Evolutionary conservation across 2,888 invertebrate species (phyloP).

Genomic region (Heteromyza rotundicornis): DNA sequence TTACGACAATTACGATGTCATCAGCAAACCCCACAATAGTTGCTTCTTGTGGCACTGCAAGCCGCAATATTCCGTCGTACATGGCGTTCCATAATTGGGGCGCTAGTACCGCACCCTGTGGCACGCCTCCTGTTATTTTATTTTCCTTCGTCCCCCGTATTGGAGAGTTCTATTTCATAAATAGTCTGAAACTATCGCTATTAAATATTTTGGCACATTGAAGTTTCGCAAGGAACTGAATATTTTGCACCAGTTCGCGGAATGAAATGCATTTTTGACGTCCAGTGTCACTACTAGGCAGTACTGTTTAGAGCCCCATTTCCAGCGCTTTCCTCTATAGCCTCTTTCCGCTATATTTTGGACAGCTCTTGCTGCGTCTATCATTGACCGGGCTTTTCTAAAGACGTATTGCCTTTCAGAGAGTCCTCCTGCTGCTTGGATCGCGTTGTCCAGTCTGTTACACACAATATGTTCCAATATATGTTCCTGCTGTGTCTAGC

Average conservation of each 20-base stretch:
- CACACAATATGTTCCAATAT: neutral
- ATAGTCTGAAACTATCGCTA: neutral
- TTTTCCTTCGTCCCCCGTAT: neutral
- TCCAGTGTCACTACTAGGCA: neutral
- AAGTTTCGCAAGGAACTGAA: no score
- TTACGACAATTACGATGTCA: no score
- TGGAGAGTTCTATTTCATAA: neutral
- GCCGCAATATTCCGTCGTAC: no score
- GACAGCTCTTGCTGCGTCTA: neutral
- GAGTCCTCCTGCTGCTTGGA: neutral
- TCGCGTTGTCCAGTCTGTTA: neutral
- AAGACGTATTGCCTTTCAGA: neutral
- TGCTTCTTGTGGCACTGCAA: no score
- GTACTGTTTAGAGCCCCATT: neutral
- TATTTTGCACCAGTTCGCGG: neutral
- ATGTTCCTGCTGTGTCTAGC: no score
- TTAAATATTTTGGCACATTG: neutral
- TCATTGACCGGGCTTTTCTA: neutral
- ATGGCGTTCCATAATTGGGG: no score
- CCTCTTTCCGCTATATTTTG: neutral
- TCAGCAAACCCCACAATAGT: no score
- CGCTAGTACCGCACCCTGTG: no score
- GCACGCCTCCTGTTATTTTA: no score
- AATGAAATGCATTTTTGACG: neutral
- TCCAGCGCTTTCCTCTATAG: neutral